Base-by-base conservation (phyloP, 2,113 vertebrate genomes). In the Cranoglanis bouderius region DNA sequence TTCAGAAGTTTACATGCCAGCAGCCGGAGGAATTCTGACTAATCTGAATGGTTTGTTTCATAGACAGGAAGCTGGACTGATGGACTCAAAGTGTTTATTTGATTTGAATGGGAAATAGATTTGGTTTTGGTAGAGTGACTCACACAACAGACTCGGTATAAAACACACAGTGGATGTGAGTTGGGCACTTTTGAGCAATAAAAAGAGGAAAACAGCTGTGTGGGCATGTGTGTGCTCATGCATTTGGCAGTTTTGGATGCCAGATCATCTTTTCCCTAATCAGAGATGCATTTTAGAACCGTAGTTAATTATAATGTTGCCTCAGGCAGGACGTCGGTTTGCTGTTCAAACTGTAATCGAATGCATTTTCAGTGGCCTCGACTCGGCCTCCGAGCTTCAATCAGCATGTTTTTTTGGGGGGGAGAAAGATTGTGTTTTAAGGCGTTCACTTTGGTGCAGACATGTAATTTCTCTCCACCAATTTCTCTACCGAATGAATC, bases 271-370 rank as follows among this genome's bases (percentile, higher is more conserved):
- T 57, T 84, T 55, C 77, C 35, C 49, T 65, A 46, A 72, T 88
- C 87, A 72, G 43, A 72, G 87, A 70, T 82, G 78, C 35, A 57
- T 82, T 88, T 87, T 57, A 65, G 75, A 80, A 40, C 85, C n/a
- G 24, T 63, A 51, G 74, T 80, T 87, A 87, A 88, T 88, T 82
- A 88, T 55, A 55, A 51, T 32, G 46, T 55, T 43, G 61, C 63
- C 87, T 57, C 13, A 57, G 87, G 80, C 63, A 40, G 87, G 63
- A 82, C n/a, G 49, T 29, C 67, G 26, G 24, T 72, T 82, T 82
- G 78, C 49, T 35, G 74, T 81, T 87, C 57, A 26, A 51, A 87
- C 74, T 87, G n/a, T 40, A 57, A 65, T 65, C 49, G 80, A 19
- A 61, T 81, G 59, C 77, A 16, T 81, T 70, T 55, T 77, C 53